Evolutionary conservation across 2,113 vertebrate genomes (phyloP).

Genomic region (Platycercus adscitus): DNA sequence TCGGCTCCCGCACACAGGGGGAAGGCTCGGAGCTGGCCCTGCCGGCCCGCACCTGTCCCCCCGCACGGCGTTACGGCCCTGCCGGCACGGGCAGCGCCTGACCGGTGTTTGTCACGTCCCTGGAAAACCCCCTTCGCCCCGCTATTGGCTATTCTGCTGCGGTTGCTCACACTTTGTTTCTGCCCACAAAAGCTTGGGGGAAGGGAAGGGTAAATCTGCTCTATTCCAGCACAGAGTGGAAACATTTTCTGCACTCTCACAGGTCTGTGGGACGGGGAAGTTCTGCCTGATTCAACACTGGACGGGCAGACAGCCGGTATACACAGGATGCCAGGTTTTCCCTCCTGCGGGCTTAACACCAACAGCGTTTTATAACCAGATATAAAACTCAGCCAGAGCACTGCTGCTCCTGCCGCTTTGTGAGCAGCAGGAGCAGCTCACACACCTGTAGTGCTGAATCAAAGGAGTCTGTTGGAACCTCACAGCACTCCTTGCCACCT

Average conservation of each 20-base stretch:
- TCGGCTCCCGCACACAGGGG: neutral
- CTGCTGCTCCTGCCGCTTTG: neutral
- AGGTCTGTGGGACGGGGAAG: neutral
- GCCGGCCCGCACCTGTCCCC: neutral
- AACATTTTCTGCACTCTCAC: neutral
- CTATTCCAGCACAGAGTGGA: constrained; percentile 30
- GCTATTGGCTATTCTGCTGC: neutral
- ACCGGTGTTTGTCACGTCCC: neutral
- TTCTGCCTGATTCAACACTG: neutral
- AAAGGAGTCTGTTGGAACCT: neutral
- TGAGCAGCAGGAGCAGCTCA: neutral
- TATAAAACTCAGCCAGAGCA: neutral
- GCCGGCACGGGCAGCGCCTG: neutral
- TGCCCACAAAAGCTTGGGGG: constrained; percentile 28
- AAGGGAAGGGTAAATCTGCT: neutral
- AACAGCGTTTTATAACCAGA: neutral
- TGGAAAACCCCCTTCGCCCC: neutral
- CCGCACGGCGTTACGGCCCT: neutral
- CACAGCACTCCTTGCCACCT: too few relatives aligned
- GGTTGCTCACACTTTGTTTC: constrained; percentile 8
- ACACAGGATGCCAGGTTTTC: neutral
- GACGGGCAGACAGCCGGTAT: neutral
- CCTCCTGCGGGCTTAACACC: neutral
- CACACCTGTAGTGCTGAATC: neutral
- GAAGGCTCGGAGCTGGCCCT: neutral